Base-by-base conservation (phyloP, 2,113 vertebrate species). In the Dipodomys spectabilis region DNA sequence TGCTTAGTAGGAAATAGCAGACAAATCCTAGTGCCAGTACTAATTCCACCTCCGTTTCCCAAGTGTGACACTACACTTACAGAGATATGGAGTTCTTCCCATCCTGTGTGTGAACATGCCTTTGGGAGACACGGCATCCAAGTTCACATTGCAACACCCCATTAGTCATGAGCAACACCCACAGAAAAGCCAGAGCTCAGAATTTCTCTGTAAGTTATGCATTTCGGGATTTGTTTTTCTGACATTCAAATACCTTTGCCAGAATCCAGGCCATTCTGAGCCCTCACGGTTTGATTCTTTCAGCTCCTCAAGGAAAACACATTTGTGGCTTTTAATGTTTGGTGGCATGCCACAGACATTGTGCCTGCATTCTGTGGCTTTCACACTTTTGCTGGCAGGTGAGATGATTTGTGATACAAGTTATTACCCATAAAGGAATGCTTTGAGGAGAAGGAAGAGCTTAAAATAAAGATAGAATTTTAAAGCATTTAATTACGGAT, bases 91-190 rank as follows among this genome's bases (percentile, higher is more conserved):
- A 32, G 44, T 86, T 45, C 49, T 73, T 74, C 82, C 86, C 67
- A 74, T 39, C 68, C 49, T 27, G 23, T 67, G 62, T n/a, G 25
- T 7, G 57, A 90, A 62, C 65, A 44, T 60, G 3, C 91, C 62
- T 88, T 28, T 5, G 91, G 83, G 93, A 82, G 6, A 65, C 60
- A 30, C 23, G 10, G 60, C 69, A 57, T 90, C 94, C 95, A 93
- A 79, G 69, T 82, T 90, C 78, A 82, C 65, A 71, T 62, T 7
- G 71, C 84, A 88, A 84, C 91, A 95, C 68, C 35, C 93, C 93
- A 92, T 96, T 78, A 20, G 78, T 94, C 93, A 94, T 9, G 18
- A 91, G 68, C 64, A 94, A 86, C 83, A 88, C 91, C 89, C 88
- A 57, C 60, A 25, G 73, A 84, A 93, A 86, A 80, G 79, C 44